Base-by-base conservation (phyloP, 2,888 invertebrate genomes). In the Chydorus sphaericus region DNA sequence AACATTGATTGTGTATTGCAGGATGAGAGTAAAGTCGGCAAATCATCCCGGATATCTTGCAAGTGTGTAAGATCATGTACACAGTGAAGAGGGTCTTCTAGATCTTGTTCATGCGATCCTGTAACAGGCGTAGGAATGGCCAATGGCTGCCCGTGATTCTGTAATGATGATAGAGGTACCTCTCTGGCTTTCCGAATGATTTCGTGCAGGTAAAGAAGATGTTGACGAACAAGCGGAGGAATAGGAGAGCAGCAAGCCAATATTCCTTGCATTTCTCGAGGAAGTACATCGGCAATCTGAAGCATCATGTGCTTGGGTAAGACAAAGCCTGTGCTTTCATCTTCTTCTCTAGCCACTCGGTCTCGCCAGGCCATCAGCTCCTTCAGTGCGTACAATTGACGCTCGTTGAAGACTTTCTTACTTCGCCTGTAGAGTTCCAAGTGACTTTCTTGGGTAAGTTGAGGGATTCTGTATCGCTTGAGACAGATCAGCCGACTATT, bases 291-390 rank as follows among this genome's bases (percentile, higher is more conserved):
- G 1, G 90, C 80, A 58, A 97, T 85, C 66, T 89, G 82, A 55
- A 96, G 67, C 71, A 98, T 69, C 93, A 94, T 93, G 69, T 96
- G 93, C 71, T 93, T 93, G 0, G 97, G 96, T 57, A 98, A 73
- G 49, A 98, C 85, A 70, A 89, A 97, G 33, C 85, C 84, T 66
- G 20, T 69, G 67, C 94, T 93, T 70, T 98, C 97, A 70, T 98
- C 98, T 65, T 92, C 83, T 55, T 75, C 70, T 29, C 97, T 73
- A 0, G 94, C 92, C 6, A 82, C 75, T 16, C 72, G 66, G 69
- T 98, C 94, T 48, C 98, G 76, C 97, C 97, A 98, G 52, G 75
- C 74, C 69, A 81, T 92, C 14, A 97, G 69, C 63, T 84, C 77
- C 61, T 79, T 79, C 31, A 97, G 73, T 0, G 93, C 94, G 64